Evolutionary conservation across 2,888 invertebrate species (phyloP), one percentile per base, ranked within the genome.

Genomic region (Lasioglossum morio): DNA sequence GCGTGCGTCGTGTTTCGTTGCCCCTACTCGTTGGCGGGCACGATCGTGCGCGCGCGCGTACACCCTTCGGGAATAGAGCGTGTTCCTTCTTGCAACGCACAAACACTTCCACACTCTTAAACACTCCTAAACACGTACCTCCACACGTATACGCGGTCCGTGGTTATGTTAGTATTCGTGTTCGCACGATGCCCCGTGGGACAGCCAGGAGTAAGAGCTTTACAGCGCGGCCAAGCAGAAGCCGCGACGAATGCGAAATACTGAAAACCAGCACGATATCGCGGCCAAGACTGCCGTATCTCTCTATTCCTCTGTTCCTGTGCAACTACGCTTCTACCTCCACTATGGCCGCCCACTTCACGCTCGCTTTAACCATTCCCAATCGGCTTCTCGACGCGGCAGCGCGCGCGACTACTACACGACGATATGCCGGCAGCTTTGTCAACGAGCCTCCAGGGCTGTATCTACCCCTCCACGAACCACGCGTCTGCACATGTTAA

Each of bases 291-390:
- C 37, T 63, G 63, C 73, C 69, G 77, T 53, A 53, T 34, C 23
- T 76, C 43, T 70, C 66, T 66, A 40, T 60, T 14, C 72, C 53
- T 70, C 66, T 72, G 60, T 60, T 19, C 40, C 40, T 4, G 82
- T 79, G 43, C 40, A n/a, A 53, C 82, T 63, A 57, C 34, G 53
- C 63, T 72, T 34, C 46, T 53, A 63, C 81, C 60, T 70, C 48
- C 77, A 66, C 79, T 87, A 87, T 86, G 84, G 84, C 86, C 77
- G 74, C 77, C 77, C 74, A 73, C 86, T 88, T 84, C 78, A 63
- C 84, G 86, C 57, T 89, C 83, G 73, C 79, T 90, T 83, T 78
- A 72, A 83, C 83, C 90, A 79, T 81, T 85, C 72, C 82, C 87
- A 88, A 88, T 89, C 85, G 85, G 79, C 76, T 89, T 78, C 76